Percentiles rank a stretch among this genome's conserved stretches.
These are phyloP conservation scores for Simalia tracyae DNA, from an alignment of 2,797 vertebrate species.

Conservation along the genomic window DNA sequence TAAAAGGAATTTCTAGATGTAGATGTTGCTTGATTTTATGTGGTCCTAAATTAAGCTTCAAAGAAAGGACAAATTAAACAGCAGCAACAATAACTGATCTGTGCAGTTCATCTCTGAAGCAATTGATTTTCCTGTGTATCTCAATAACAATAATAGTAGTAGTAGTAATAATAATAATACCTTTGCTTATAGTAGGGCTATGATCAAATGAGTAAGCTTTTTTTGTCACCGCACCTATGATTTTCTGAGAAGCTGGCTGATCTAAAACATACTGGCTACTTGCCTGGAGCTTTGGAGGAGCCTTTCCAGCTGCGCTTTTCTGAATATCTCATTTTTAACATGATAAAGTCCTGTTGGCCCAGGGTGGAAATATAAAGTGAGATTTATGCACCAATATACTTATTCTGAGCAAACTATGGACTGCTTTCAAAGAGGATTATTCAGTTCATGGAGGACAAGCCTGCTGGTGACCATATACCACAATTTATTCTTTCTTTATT, in stretches of 20 bases:
- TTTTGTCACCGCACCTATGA: neutral
- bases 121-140: neutral
- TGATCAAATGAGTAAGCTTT: neutral
- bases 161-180: too few relatives aligned
- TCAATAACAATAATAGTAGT: neutral
- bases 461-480: neutral
- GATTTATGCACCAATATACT: neutral
- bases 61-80: neutral
- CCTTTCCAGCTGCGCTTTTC: neutral
- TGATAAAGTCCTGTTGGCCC: neutral
- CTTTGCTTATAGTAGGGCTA: neutral
- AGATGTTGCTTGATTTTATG: neutral
- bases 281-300: accelerated
- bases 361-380: neutral
- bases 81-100: neutral
- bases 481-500: neutral
- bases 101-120: neutral
- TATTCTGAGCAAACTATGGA: neutral
- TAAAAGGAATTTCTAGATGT: constrained; percentile 14
- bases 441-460: neutral
- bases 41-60: constrained; percentile 1
- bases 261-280: neutral
- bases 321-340: neutral
- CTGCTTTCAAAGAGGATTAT: neutral
- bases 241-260: neutral